Conservation (phyloP, 2,888 invertebrate species). For the Acrocyrtus sp. region DNA sequence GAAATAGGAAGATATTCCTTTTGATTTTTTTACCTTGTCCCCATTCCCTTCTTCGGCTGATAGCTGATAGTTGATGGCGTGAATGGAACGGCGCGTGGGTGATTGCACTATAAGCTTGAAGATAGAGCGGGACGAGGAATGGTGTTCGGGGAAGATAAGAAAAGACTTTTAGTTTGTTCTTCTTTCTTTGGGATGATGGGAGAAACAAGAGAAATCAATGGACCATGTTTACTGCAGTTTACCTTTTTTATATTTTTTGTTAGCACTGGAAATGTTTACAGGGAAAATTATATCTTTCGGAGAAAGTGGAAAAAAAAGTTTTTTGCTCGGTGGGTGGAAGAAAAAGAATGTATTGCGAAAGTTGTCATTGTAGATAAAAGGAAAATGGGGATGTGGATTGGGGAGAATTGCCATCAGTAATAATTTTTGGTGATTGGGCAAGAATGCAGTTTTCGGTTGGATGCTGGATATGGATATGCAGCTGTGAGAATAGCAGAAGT, state of each 20-base stretch:
- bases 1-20: background rate
- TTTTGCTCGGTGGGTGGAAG: background rate
- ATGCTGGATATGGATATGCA: no score
- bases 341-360: background rate
- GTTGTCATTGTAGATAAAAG: background rate
- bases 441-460: slow-evolving; percentile 4
- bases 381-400: background rate
- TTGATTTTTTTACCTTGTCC: slow-evolving; percentile 3
- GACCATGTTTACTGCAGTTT: slow-evolving; percentile 41
- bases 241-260: slow-evolving; percentile 4
- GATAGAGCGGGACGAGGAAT: background rate
- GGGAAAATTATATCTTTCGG: background rate
- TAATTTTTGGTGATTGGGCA: slow-evolving; percentile 6
- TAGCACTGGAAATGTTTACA: slow-evolving; percentile 12
- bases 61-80: no score
- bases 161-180: background rate
- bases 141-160: slow-evolving; percentile 6
- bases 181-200: slow-evolving; percentile 1
- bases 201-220: slow-evolving; percentile 36
- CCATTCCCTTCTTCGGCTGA: background rate
- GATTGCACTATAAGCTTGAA: no score
- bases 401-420: slow-evolving; percentile 1
- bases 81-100: background rate
- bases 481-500: background rate
- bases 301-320: slow-evolving; percentile 9